Evolutionary conservation across 1,140 invertebrate species (phyloP), one percentile per base, ranked within the genome.

Genomic region (Teleogryllus occipitalis): DNA sequence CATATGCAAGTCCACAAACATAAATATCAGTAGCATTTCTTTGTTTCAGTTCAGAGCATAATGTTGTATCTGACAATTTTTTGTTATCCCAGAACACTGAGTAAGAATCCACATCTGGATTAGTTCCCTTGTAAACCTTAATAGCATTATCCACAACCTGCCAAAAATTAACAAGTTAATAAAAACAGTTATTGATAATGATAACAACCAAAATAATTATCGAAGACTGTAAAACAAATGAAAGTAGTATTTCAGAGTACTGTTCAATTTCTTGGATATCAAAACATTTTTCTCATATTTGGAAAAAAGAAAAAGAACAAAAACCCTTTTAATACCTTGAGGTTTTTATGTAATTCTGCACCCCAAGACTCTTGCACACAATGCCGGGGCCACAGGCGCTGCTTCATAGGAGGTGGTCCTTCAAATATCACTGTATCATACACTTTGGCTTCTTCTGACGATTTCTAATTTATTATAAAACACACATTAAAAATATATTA

Each of bases 41-140:
- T 83, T 92, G 87, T 74, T 92, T 90, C 65, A 99, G 87, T 84
- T 97, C 92, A 3, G 90, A 89, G 81, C 92, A 91, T n/a, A 99
- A 87, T 22, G 93, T 93, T 7, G 97, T 99, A 83, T 97, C 91
- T 3, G 93, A 93, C 47, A 96, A 85, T 85, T 96, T 96, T 84
- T 95, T 94, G 87, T 99, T 99, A 87, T 99, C 97, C 93, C 94
- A 98, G 88, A 99, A 99, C 18, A 97, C 98, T 0, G 97, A 98
- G 87, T 99, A 99, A 2, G 96, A 97, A 85, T 99, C 98, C 12
- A 98, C 94, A 81, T 97, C 95, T 0, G 97, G 92, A 86, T 98
- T 95, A 7, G 94, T 96, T 21, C 98, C 97, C 87, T 98, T 99
- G 85, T 96, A 94, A 72, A 98, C 92, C 86, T 95, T 94, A 46